Conservation (phyloP, 2,113 vertebrate species). For the Oryctolagus cuniculus region mOryCun1.1 NC_091436.1:117433501-117434000, state of each 20-base stretch:
- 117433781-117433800: not conserved
- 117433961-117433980: not conserved
- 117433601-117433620: not conserved
- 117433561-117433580: not conserved
- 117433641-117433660: not conserved
- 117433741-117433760: not conserved
- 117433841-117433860: not conserved
- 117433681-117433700: not conserved
- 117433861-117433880: not conserved
- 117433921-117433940: not conserved
- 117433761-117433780: not conserved
- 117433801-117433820: not conserved
- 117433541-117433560: not conserved
- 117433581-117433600: not conserved
- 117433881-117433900: not conserved
- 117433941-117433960: not conserved
- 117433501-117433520: not conserved
- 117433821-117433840: too few species aligned
- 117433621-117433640: not conserved
- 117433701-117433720: not conserved
- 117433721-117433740: not conserved
- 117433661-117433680: not conserved
- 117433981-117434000: not conserved
- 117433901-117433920: not conserved
- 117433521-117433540: not conserved